These are phyloP conservation scores for Falco berigora DNA, from an alignment of 2,797 vertebrate species.

Conservation along the genomic window DNA sequence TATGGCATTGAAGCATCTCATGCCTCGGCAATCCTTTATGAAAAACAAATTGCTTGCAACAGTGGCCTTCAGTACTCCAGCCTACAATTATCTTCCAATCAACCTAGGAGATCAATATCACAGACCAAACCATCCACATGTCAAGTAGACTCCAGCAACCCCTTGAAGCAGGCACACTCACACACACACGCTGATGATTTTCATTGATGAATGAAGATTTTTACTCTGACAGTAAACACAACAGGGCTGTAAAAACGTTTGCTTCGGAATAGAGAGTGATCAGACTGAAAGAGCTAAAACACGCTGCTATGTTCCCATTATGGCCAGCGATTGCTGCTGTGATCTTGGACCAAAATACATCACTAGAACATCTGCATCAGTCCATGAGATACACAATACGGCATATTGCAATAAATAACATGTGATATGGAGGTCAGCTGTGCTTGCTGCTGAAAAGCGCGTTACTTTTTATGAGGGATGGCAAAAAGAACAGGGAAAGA, in stretches of 20 bases:
- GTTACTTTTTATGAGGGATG: background rate
- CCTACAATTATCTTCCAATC: conserved; percentile 52
- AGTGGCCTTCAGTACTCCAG: conserved; percentile 37
- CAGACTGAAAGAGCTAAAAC: background rate
- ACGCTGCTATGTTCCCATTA: background rate
- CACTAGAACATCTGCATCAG: background rate
- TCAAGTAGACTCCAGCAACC: conserved; percentile 19
- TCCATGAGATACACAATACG: background rate
- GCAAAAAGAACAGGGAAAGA: background rate
- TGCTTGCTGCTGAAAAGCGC: background rate
- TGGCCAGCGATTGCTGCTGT: background rate
- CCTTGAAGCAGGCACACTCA: background rate
- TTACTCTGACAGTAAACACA: background rate
- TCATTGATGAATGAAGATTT: conserved; percentile 8
- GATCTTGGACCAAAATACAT: background rate
- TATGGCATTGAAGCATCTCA: conserved; percentile 48
- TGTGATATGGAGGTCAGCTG: background rate
- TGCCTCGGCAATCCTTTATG: conserved; percentile 31
- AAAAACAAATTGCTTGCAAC: conserved; percentile 48
- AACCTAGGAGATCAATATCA: conserved; percentile 31
- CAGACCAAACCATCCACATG: conserved; percentile 11
- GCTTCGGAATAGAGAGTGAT: conserved; percentile 16
- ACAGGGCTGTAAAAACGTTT: background rate
- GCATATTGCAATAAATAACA: background rate
- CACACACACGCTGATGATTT: background rate